Evolutionary conservation across 1,140 invertebrate species (phyloP).

Genomic region (Hestina assimilis): DNA sequence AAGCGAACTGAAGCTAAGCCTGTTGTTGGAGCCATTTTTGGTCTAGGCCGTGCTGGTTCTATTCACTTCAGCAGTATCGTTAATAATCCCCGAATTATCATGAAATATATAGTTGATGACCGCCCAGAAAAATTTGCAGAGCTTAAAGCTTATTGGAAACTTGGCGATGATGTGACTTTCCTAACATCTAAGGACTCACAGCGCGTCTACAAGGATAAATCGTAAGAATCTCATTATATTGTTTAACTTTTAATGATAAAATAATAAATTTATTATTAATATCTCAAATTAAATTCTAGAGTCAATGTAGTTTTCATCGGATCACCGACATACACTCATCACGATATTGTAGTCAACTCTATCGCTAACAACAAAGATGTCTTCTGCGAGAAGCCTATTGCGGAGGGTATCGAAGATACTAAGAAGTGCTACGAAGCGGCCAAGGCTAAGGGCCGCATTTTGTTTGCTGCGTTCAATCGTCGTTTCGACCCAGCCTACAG

Average conservation of each 20-base stretch:
- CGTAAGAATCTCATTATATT: constrained; percentile 57
- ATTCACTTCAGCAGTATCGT: constrained; percentile 81
- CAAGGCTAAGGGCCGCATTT: constrained; percentile 74
- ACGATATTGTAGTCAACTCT: constrained; percentile 79
- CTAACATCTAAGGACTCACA: constrained; percentile 77
- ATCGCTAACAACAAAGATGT: constrained; percentile 82
- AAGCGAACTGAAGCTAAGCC: constrained; percentile 30
- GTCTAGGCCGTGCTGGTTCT: constrained; percentile 80
- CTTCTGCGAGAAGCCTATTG: constrained; percentile 87
- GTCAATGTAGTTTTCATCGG: constrained; percentile 80
- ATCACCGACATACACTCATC: constrained; percentile 82
- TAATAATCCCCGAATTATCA: constrained; percentile 74
- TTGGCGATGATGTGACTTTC: constrained; percentile 69
- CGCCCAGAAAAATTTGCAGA: constrained; percentile 66
- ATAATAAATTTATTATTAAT: neutral
- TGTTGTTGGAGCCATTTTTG: constrained; percentile 79
- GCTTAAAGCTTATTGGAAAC: constrained; percentile 76
- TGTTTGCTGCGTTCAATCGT: constrained; percentile 85
- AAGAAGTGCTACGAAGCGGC: constrained; percentile 81
- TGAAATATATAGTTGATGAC: constrained; percentile 82
- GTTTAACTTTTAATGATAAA: neutral
- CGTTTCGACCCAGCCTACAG: constrained; percentile 84
- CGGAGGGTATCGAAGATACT: constrained; percentile 77
- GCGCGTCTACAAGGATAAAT: constrained; percentile 78
- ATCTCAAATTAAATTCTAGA: constrained; percentile 49